These are phyloP conservation scores for Drosophila tanythrix DNA, from an alignment of 2,888 invertebrate species.

Conservation along the genomic window DNA sequence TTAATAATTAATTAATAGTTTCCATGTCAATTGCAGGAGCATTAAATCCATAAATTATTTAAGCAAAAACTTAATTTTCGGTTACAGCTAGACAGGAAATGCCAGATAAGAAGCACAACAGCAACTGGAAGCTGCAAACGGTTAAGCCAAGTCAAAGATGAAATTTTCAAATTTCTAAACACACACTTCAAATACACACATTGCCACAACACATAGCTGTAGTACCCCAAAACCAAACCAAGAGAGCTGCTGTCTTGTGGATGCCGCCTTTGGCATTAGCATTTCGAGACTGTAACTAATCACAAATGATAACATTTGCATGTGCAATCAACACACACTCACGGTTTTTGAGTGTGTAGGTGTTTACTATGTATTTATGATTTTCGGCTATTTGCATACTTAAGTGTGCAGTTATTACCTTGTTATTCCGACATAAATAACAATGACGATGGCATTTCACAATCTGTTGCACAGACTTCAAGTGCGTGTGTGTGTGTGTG, in stretches of 20 bases:
- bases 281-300: constrained; percentile 77
- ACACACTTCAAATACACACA: constrained; percentile 10
- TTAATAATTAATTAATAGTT: constrained; percentile 63
- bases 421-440: constrained; percentile 80
- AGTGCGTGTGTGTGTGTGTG: constrained; percentile 4
- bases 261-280: constrained; percentile 57
- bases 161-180: constrained; percentile 5
- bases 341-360: constrained; percentile 33
- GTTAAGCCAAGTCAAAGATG: constrained; percentile 41
- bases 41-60: constrained; percentile 59
- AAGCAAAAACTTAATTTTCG: constrained; percentile 70
- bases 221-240: background rate
- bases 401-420: constrained; percentile 82
- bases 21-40: constrained; percentile 35
- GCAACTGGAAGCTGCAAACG: constrained; percentile 11
- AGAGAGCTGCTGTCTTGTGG: constrained; percentile 38
- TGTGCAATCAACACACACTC: constrained; percentile 51
- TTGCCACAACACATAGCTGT: background rate
- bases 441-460: constrained; percentile 56
- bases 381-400: constrained; percentile 80
- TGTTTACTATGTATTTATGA: constrained; percentile 62
- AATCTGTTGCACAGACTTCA: constrained; percentile 36
- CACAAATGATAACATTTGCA: constrained; percentile 82
- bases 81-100: constrained; percentile 37
- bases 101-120: constrained; percentile 43